phyloP scores from a whole-genome alignment of 1,140 invertebrate species.

The Callitettix versicolor region DNA sequence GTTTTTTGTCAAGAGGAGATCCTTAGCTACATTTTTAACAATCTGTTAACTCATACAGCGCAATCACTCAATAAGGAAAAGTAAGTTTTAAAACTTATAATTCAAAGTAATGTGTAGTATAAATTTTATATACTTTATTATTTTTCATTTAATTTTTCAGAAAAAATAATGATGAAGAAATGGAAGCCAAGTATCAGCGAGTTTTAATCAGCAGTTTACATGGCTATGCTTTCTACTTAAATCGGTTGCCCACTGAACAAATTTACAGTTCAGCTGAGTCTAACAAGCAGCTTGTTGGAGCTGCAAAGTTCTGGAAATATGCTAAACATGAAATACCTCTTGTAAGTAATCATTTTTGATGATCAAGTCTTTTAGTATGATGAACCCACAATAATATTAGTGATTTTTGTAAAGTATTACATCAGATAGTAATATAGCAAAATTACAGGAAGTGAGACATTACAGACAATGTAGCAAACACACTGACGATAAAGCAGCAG shows the following conservation, averaged over 20 bases:
- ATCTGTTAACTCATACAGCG: slow-evolving; percentile 54
- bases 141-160: slow-evolving; percentile 28
- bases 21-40: slow-evolving; percentile 55
- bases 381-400: too few relatives aligned
- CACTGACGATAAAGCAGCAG: too few relatives aligned
- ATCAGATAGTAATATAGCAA: too few relatives aligned
- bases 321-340: slow-evolving; percentile 41
- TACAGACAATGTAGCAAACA: too few relatives aligned
- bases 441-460: too few relatives aligned
- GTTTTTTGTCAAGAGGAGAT: slow-evolving; percentile 68
- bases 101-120: slow-evolving; percentile 16
- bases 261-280: slow-evolving; percentile 38
- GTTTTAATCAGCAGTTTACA: slow-evolving; percentile 54
- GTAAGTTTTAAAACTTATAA: slow-evolving; percentile 33
- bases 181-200: slow-evolving; percentile 58
- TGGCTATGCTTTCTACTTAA: slow-evolving; percentile 49
- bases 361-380: too few relatives aligned
- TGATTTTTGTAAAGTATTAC: too few relatives aligned
- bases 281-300: slow-evolving; percentile 43
- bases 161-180: slow-evolving; percentile 50
- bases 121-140: slow-evolving; percentile 22
- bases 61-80: slow-evolving; percentile 46
- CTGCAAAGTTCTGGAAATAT: slow-evolving; percentile 64
- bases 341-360: slow-evolving; percentile 37
- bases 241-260: slow-evolving; percentile 38